Percentiles rank a stretch among this genome's conserved stretches.
These are phyloP conservation scores for Stictocephala bisonia DNA, from an alignment of 2,888 invertebrate species.

Conservation along the genomic window DNA sequence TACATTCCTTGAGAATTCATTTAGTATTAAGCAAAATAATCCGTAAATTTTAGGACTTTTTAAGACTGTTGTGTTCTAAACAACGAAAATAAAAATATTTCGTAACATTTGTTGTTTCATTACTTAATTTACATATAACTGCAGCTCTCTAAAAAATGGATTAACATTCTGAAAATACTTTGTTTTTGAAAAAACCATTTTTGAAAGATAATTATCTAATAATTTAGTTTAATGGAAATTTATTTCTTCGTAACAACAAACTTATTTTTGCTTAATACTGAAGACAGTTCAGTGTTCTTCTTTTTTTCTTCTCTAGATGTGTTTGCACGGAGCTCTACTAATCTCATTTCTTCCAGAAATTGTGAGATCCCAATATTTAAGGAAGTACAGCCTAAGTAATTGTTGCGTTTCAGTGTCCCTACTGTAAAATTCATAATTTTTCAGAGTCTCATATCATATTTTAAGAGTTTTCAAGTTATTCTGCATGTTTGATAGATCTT, in stretches of 20 bases:
- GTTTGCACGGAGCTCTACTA: conserved; percentile 32
- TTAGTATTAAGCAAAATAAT: conserved; percentile 22
- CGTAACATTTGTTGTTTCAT: too few species aligned
- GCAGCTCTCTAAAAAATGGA: too few species aligned
- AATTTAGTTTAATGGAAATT: too few species aligned
- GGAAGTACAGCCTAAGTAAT: not conserved
- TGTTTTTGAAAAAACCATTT: too few species aligned
- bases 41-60: too few species aligned
- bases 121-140: too few species aligned
- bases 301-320: conserved; percentile 43
- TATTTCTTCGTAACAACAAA: too few species aligned
- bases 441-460: not conserved
- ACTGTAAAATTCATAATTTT: not conserved
- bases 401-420: conserved; percentile 20
- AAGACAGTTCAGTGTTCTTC: conserved; percentile 27
- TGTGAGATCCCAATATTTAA: conserved; percentile 24
- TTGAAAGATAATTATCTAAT: too few species aligned
- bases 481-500: conserved; percentile 31
- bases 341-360: conserved; percentile 31
- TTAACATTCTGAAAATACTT: too few species aligned
- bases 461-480: not conserved
- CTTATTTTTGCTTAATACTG: conserved; percentile 31
- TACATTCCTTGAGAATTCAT: conserved; percentile 34
- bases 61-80: too few species aligned
- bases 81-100: too few species aligned